Base-by-base conservation (phyloP, 2,797 vertebrate genomes). In the Sebastiscus tertius region DNA sequence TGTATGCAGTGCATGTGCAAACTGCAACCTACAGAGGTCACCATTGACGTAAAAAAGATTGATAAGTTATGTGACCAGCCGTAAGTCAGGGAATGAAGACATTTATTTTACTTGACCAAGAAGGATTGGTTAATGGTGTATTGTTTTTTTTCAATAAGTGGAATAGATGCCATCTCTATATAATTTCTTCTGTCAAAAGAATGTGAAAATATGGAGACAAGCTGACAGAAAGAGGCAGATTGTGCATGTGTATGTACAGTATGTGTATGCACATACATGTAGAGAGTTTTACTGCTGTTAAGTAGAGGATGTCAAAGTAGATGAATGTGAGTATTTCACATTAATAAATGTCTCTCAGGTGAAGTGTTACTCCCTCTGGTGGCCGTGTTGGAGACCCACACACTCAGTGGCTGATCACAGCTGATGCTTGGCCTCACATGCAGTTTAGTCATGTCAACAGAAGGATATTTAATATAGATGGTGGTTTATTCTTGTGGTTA, bases 281-380 rank as follows among this genome's bases (percentile, higher is more conserved):
- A 16, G 22, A 42, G n/a, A 9, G 20, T 31, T 31, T 4, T 52
- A 8, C 10, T 4, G 22, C 5, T 79, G 67, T 36, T 68, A 18
- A 52, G 6, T 26, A 6, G 5, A 72, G 29, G 33, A 49, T 42
- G 18, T 4, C 16, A 76, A 46, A 34, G 20, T 42, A 16, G n/a
- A 54, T 42, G 11, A 36, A 73, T 60, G 22, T 72, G n/a, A 63
- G 49, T 3, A 39, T 82, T 84, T 81, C 61, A 31, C 49, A 59
- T 56, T 4, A 65, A 55, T 52, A 13, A 36, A 1, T 34, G 46
- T 1, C 3, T 20, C 20, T 84, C 5, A 11, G 60, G 16, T 61
- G 31, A 80, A 70, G 33, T 74, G 14, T 77, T 64, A 55, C 84
- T 26, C 87, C 90, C 86, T 88, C 90, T 93, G 67, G 76, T 89